Percentiles rank a stretch among this genome's conserved stretches.
Conservation (phyloP, 1,140 invertebrate species). For the Hylaeus anthracinus region DNA sequence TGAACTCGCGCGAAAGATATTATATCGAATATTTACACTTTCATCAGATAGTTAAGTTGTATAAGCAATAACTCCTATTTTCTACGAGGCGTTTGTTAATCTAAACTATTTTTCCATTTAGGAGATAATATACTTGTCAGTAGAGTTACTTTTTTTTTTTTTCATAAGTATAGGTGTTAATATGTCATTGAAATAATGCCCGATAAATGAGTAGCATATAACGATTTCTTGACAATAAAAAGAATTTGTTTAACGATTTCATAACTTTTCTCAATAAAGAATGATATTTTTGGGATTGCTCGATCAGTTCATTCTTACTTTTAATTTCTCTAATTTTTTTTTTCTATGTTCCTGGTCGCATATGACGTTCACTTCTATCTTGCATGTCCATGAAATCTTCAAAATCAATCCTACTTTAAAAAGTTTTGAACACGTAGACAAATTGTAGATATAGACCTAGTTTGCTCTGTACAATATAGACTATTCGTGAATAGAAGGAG, state of each 20-base stretch:
- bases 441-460: neutral
- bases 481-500: neutral
- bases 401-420: neutral
- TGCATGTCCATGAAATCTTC: neutral
- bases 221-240: conserved; percentile 54
- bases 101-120: conserved; percentile 42
- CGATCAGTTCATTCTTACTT: conserved; percentile 20
- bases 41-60: conserved; percentile 36
- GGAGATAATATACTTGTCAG: conserved; percentile 43
- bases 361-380: neutral
- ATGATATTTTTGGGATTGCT: conserved; percentile 69
- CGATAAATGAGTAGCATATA: conserved; percentile 37
- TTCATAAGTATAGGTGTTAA: conserved; percentile 32
- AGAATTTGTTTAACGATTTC: conserved; percentile 66
- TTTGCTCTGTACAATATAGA: neutral
- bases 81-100: conserved; percentile 49
- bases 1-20: conserved; percentile 28
- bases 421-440: neutral
- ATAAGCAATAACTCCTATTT: conserved; percentile 59
- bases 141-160: conserved; percentile 21
- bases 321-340: neutral
- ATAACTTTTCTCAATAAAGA: conserved; percentile 70
- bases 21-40: conserved; percentile 46
- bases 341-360: neutral
- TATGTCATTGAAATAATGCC: conserved; percentile 28